Evolutionary conservation across 2,113 vertebrate genomes (phyloP), one percentile per base, ranked within the genome.

Genomic region (Triplophysa tibetana): DNA sequence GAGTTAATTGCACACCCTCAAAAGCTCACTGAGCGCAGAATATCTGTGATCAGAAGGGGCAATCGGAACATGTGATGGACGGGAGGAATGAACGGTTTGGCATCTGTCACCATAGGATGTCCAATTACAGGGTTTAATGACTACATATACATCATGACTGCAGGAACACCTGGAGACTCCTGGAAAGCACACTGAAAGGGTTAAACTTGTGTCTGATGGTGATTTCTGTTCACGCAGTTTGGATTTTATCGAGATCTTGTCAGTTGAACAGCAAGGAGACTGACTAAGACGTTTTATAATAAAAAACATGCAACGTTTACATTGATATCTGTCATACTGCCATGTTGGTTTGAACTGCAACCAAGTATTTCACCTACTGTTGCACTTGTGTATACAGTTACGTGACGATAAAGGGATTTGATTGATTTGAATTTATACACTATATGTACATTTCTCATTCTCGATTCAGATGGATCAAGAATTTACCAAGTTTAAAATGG

Each of bases 401-500:
- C 2, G 26, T 29, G 26, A 29, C 26, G 3, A 29, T 29, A 29
- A 29, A 29, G 26, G 26, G 26, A 29, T 3, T 29, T 29, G 2
- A 29, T 29, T 29, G 2, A 29, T 29, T 29, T 29, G 26, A 29
- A 29, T 11, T 12, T 54, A 17, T 54, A 54, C 52, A 17, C 2
- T 17, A 54, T 50, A 48, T 2, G 14, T 48, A 2, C 2, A 14
- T 13, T 5, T 5, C 17, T 52, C 14, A 16, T 17, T 14, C 50
- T 52, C 3, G 50, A 17, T 4, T 5, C 12, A 52, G 14, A 52
- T 52, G 13, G 13, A 52, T n/a, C 54, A 21, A 21, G 62, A 17
- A 64, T 56, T 89, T 85, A 99, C 97, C 97, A 97, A 93, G 88
- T 93, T 94, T 19, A 98, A 90, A 85, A 98, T 96, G 87, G 93